A percentile compares a stretch with the other conserved stretches of the same genome.
phyloP scores from a whole-genome alignment of 2,888 invertebrate genomes.

The Acanthacorydalis orientalis region DNA sequence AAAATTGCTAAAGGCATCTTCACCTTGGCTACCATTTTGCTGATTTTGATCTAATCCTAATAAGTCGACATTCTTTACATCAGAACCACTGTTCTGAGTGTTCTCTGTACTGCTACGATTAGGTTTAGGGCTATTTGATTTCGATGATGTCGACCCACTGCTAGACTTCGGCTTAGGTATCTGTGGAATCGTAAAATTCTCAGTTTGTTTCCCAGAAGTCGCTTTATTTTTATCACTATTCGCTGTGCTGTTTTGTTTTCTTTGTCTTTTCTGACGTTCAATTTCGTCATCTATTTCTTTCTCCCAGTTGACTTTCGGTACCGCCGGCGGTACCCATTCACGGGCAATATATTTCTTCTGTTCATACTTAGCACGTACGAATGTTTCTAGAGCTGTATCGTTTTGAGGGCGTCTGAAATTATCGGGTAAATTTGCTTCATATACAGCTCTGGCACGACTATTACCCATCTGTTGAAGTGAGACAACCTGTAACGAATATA shows the following conservation, averaged over 20 bases:
- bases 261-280: slow-evolving; percentile 66
- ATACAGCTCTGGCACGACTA: slow-evolving; percentile 87
- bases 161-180: slow-evolving; percentile 35
- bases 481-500: slow-evolving; percentile 21
- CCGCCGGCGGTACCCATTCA: slow-evolving; percentile 83
- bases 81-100: slow-evolving; percentile 18
- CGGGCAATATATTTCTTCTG: slow-evolving; percentile 97
- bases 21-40: slow-evolving; percentile 15
- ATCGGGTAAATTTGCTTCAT: slow-evolving; percentile 93
- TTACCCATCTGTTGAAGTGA: slow-evolving; percentile 96
- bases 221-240: slow-evolving; percentile 16
- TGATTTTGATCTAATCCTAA: slow-evolving; percentile 9
- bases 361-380: slow-evolving; percentile 96
- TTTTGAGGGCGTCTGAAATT: slow-evolving; percentile 90
- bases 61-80: slow-evolving; percentile 3
- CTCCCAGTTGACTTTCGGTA: slow-evolving; percentile 72
- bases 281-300: slow-evolving; percentile 79
- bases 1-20: slow-evolving; percentile 60
- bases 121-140: slow-evolving; percentile 34
- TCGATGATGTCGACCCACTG: slow-evolving; percentile 12
- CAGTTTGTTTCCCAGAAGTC: slow-evolving; percentile 23
- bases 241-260: slow-evolving; percentile 45
- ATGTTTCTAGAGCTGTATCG: slow-evolving; percentile 84
- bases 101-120: slow-evolving; percentile 17
- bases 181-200: slow-evolving; percentile 32